Percentiles rank a stretch among this genome's conserved stretches.
These are phyloP conservation scores for Propsilocerus akamusi DNA, from an alignment of 1,140 invertebrate species.

Conservation along the genomic window DNA sequence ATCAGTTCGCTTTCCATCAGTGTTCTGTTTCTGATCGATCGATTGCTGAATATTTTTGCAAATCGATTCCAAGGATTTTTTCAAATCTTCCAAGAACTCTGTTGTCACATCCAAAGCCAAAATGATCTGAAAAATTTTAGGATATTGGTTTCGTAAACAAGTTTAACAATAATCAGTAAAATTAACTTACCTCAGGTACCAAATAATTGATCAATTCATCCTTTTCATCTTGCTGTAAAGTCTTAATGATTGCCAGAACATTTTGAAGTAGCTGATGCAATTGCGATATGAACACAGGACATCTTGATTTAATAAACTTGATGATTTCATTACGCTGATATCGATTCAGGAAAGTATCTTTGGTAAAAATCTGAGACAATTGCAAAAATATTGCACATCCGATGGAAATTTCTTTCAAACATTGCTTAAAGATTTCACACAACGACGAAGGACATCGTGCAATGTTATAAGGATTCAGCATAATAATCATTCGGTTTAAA, in stretches of 20 bases:
- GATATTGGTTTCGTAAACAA: background rate
- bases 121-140: conserved; percentile 1
- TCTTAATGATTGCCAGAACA: conserved; percentile 33
- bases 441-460: conserved; percentile 31
- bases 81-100: background rate
- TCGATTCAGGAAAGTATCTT: conserved; percentile 31
- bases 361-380: conserved; percentile 38
- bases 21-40: conserved; percentile 8
- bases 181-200: conserved; percentile 33
- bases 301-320: conserved; percentile 38
- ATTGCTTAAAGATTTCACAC: conserved; percentile 38
- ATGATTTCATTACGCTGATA: conserved; percentile 44
- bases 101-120: background rate
- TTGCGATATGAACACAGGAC: conserved; percentile 42
- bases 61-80: conserved; percentile 3
- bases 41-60: conserved; percentile 6
- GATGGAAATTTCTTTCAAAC: conserved; percentile 34
- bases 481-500: conserved; percentile 34
- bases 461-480: conserved; percentile 25
- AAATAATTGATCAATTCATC: conserved; percentile 39
- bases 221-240: conserved; percentile 31
- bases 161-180: background rate
- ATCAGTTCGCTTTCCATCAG: conserved; percentile 3
- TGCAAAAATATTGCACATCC: conserved; percentile 33
- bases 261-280: conserved; percentile 35